Base-by-base conservation (phyloP, 2,888 invertebrate species). In the Axea sp. region DNA sequence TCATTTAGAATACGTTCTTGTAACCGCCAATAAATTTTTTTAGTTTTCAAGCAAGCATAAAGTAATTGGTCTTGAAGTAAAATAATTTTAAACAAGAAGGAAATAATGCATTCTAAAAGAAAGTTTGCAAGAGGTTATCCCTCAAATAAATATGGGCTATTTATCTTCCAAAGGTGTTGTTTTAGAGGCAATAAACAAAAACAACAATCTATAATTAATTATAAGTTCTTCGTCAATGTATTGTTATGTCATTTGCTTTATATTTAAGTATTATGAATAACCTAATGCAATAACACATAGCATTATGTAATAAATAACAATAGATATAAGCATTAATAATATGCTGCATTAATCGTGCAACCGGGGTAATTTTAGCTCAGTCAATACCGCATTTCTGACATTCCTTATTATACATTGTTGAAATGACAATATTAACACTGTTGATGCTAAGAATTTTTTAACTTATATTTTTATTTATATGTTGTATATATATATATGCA, bases 271-370 rank as follows among this genome's bases (percentile, higher is more conserved):
- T 57, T 55, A 57, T 67, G 39, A 47, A 47, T 41, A 37, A 62
- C 41, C 14, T 15, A 39, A 64, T 26, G 24, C 67, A 47, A 31
- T 67, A 57, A 67, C 67, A 55, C 51, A 67, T 47, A 17, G 9
- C 37, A n/a, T 64, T 51, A 22, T 39, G 11, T 51, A 64, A 51
- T 64, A 24, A 24, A 33, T 53, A 64, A 64, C 51, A 64, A 41
- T 55, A 53, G 53, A 5, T 24, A 28, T 43, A 11, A 9, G 11
- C 33, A 12, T 53, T 37, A 24, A 39, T 37, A 57, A n/a, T 45
- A 6, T 5, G 39, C 47, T 39, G n/a, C 45, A 24, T 39, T 43
- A 47, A 47, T 39, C 28, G 19, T 35, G 19, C 33, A n/a, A 33
- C 41, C 33, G 28, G 9, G n/a, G n/a, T 33, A 33, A 43, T 43